Percentiles rank a stretch among this genome's conserved stretches.
Evolutionary conservation across 2,888 invertebrate species (phyloP).

Genomic region (Platycnemis pennipes): DNA sequence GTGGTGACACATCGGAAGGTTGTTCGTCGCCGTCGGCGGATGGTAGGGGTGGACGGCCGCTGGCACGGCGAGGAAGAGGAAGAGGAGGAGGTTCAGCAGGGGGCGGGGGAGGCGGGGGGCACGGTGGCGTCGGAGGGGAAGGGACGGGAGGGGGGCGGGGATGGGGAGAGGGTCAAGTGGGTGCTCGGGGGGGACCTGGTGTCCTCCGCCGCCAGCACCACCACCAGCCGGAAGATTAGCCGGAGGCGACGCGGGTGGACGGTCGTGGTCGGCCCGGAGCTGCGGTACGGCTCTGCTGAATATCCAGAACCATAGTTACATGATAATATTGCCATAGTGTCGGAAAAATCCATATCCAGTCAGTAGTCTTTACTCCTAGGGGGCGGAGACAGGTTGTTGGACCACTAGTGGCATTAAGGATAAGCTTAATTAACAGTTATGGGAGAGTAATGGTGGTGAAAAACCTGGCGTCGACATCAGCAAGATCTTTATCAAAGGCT

Average conservation of each 20-base stretch:
- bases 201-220: slow-evolving; percentile 27
- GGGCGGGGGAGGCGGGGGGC: slow-evolving; percentile 74
- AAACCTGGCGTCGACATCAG: too few relatives aligned
- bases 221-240: slow-evolving; percentile 68
- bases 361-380: too few relatives aligned
- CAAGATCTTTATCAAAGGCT: too few relatives aligned
- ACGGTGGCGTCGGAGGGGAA: slow-evolving; percentile 73
- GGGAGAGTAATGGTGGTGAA: too few relatives aligned
- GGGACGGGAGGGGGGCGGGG: neutral
- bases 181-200: slow-evolving; percentile 23
- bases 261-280: slow-evolving; percentile 87
- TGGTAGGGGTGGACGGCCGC: slow-evolving; percentile 53
- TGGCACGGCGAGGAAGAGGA: slow-evolving; percentile 68
- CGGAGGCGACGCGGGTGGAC: slow-evolving; percentile 82
- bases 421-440: too few relatives aligned
- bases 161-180: slow-evolving; percentile 7
- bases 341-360: too few relatives aligned
- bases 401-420: too few relatives aligned
- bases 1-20: slow-evolving; percentile 63
- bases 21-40: slow-evolving; percentile 44
- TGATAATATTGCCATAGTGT: too few relatives aligned
- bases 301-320: too few relatives aligned
- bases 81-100: slow-evolving; percentile 68
- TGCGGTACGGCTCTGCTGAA: slow-evolving; percentile 81
- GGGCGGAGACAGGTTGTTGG: too few relatives aligned